Evolutionary conservation across 1,140 invertebrate species (phyloP).

Genomic region (Dreissena polymorpha): DNA sequence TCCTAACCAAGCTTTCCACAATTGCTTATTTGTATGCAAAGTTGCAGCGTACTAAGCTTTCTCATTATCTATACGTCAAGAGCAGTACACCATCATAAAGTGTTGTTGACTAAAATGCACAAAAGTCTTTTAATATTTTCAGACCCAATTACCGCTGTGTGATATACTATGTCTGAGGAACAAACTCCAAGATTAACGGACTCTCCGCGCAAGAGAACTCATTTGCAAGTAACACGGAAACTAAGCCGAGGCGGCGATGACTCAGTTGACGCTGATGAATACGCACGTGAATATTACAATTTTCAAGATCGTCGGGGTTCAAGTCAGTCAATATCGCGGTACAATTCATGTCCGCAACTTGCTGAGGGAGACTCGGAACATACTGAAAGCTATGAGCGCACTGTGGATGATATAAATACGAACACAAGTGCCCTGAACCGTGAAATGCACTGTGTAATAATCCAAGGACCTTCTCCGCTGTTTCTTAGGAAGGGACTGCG

Average conservation of each 20-base stretch:
- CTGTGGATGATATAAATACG: slow-evolving; percentile 42
- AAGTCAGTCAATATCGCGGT: slow-evolving; percentile 47
- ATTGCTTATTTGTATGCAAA: no score
- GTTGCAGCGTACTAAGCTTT: no score
- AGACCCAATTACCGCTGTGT: not conserved
- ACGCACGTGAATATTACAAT: slow-evolving; percentile 45
- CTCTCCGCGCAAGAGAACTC: slow-evolving; percentile 31
- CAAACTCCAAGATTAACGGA: not conserved
- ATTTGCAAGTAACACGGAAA: slow-evolving; percentile 46
- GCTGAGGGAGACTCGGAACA: slow-evolving; percentile 23
- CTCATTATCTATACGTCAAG: no score
- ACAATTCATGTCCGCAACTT: slow-evolving; percentile 51
- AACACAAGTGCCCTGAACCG: slow-evolving; percentile 9
- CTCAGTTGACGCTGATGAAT: slow-evolving; percentile 45
- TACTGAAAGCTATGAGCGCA: slow-evolving; percentile 32
- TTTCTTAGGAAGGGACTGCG: slow-evolving; percentile 5
- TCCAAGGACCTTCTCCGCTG: slow-evolving; percentile 36
- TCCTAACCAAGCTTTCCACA: no score
- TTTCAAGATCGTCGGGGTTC: slow-evolving; percentile 46
- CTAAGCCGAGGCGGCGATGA: slow-evolving; percentile 43
- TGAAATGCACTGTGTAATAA: slow-evolving; percentile 33
- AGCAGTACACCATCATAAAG: no score
- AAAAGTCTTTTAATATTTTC: not conserved
- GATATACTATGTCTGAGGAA: slow-evolving; percentile 13
- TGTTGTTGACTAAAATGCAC: not conserved